These are phyloP conservation scores for Anthopleura sola DNA, from an alignment of 64 coral and sea anemone genomes.

Conservation along the genomic window DNA sequence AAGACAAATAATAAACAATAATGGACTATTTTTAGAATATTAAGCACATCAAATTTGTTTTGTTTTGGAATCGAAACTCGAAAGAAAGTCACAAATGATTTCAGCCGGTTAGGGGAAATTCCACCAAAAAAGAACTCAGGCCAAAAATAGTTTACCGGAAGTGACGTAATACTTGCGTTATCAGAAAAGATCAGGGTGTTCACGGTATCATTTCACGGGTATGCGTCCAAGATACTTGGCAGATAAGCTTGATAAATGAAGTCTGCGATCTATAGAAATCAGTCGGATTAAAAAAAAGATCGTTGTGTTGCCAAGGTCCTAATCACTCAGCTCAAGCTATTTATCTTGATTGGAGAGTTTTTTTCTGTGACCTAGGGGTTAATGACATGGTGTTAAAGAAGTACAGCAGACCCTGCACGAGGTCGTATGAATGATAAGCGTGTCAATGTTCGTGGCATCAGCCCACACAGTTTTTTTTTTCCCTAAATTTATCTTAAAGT, in stretches of 20 bases:
- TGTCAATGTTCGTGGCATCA: too few species aligned
- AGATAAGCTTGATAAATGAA: background rate
- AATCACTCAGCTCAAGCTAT: background rate
- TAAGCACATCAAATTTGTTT: background rate
- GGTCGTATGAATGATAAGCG: background rate
- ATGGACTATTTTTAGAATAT: background rate
- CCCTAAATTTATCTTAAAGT: too few species aligned
- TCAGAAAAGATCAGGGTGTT: constrained; percentile 14
- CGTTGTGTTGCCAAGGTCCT: background rate
- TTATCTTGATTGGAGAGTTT: background rate
- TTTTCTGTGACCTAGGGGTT: background rate
- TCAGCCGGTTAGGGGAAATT: background rate
- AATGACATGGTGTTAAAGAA: background rate
- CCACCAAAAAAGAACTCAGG: background rate
- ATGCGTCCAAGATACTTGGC: background rate
- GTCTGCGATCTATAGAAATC: background rate
- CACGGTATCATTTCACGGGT: background rate
- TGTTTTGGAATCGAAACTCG: background rate
- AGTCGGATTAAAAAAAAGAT: background rate
- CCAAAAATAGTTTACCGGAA: background rate
- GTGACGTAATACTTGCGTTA: constrained; percentile 2
- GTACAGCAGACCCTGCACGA: background rate
- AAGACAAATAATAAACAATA: background rate
- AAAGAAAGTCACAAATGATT: background rate
- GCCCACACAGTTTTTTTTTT: too few species aligned